Evolutionary conservation across 2,888 invertebrate genomes (phyloP).

Genomic region (Neoaliturus tenellus): DNA sequence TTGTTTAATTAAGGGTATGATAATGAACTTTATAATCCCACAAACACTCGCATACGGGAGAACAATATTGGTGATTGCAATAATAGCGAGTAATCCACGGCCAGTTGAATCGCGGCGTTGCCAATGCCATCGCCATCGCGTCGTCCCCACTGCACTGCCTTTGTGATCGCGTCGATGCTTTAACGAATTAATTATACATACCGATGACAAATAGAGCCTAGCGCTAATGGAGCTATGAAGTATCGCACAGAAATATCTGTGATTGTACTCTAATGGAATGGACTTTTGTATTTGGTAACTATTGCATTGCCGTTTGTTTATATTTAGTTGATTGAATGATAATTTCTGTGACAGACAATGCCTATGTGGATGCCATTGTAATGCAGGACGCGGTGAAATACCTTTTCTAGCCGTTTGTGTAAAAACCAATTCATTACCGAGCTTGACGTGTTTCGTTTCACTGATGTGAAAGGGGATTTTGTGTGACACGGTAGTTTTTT

Average conservation of each 20-base stretch:
- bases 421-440: slow-evolving; percentile 42
- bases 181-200: slow-evolving; percentile 50
- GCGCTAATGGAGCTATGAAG: slow-evolving; percentile 40
- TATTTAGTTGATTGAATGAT: slow-evolving; percentile 19
- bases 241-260: slow-evolving; percentile 36
- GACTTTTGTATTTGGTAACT: slow-evolving; percentile 39
- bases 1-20: slow-evolving; percentile 50
- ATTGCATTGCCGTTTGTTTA: slow-evolving; percentile 21
- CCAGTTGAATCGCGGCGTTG: neutral
- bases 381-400: neutral
- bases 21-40: slow-evolving; percentile 47
- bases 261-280: slow-evolving; percentile 37
- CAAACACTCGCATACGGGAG: slow-evolving; percentile 21
- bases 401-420: slow-evolving; percentile 17
- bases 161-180: slow-evolving; percentile 39
- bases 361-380: neutral
- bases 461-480: neutral
- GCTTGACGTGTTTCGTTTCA: neutral
- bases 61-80: slow-evolving; percentile 42
- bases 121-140: slow-evolving; percentile 22
- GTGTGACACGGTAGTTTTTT: no score
- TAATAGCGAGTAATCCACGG: slow-evolving; percentile 46
- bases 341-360: neutral
- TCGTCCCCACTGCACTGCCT: neutral
- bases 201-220: slow-evolving; percentile 24